Base-by-base conservation (phyloP, 2,113 vertebrate species). In the Corynorhinus townsendii region DNA sequence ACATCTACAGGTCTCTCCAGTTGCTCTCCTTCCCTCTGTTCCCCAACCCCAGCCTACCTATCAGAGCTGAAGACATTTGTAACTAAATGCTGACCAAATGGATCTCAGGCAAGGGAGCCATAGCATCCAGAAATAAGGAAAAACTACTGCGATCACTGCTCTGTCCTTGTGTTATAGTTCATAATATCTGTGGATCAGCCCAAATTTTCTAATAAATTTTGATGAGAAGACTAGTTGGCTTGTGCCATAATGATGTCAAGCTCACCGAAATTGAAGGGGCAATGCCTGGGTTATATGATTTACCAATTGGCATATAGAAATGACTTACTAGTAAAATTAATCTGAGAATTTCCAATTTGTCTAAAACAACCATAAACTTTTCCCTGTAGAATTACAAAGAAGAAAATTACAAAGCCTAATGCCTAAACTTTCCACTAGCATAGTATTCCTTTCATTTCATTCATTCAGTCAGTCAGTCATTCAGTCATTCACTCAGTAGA, bases 351-450 rank as follows among this genome's bases (percentile, higher is more conserved):
- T 68, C 54, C 15, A 83, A 17, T 66, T 40, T 77, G 59, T 86
- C 89, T 30, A 95, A 93, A 47, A 59, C 54, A 94, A 80, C 10
- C 14, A 43, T 62, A 81, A 85, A n/a, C 68, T 89, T 62, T 89
- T 76, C 72, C 47, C 86, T 22, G 38, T 12, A 84, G 69, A 84
- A 49, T 40, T 75, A 56, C 33, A 88, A 94, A 90, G 12, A 75
- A 75, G 28, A 73, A 75, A 30, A 45, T 45, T 73, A 47, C 30
- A 88, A 94, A 89, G 10, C 24, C 33, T 71, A 86, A 24, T 92
- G 9, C 33, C 85, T 87, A 56, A 84, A 83, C 16, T 71, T 86
- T 72, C 11, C 19, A 79, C 14, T 5, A 79, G 45, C 76, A 30
- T 4, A 90, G 8, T 47, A 38, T 59, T 83, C n/a, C 47, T 83